Evolutionary conservation across 2,888 invertebrate genomes (phyloP).

Genomic region (Frankliniella intonsa): DNA sequence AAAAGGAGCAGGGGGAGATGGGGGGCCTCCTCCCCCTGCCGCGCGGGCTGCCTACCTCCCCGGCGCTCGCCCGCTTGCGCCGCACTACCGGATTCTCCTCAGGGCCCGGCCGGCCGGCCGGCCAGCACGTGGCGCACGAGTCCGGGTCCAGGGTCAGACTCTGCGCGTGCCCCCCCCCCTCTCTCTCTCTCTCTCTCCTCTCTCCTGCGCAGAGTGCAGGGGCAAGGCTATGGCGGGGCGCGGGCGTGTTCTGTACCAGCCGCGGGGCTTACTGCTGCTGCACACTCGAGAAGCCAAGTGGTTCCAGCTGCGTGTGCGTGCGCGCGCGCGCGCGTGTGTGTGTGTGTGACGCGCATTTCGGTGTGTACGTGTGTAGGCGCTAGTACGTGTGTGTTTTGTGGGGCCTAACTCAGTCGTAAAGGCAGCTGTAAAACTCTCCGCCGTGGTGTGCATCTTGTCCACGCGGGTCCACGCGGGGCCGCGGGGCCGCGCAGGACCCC

Average conservation of each 20-base stretch:
- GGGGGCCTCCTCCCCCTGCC: no score
- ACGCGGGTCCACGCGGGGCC: no score
- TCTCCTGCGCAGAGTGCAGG: not conserved
- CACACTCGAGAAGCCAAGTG: not conserved
- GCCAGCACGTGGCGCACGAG: no score
- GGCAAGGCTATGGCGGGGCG: not conserved
- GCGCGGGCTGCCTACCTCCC: no score
- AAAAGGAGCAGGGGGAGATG: no score
- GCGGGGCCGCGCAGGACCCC: not conserved
- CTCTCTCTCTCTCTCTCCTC: not conserved
- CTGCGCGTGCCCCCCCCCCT: not conserved
- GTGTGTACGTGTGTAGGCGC: no score
- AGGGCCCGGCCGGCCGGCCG: no score
- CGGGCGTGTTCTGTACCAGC: not conserved
- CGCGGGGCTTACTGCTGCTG: not conserved
- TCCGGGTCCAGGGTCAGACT: no score
- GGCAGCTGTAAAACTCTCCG: not conserved
- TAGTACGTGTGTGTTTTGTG: not conserved
- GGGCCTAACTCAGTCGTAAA: conserved; percentile 1
- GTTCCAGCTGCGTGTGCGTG: conserved; percentile 2
- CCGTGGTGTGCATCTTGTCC: not conserved
- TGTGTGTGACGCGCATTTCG: not conserved
- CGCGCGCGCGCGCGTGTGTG: not conserved
- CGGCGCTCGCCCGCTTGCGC: no score
- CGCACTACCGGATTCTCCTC: no score